Base-by-base conservation (phyloP, 2,797 vertebrate species). In the Acipenser ruthenus region DNA sequence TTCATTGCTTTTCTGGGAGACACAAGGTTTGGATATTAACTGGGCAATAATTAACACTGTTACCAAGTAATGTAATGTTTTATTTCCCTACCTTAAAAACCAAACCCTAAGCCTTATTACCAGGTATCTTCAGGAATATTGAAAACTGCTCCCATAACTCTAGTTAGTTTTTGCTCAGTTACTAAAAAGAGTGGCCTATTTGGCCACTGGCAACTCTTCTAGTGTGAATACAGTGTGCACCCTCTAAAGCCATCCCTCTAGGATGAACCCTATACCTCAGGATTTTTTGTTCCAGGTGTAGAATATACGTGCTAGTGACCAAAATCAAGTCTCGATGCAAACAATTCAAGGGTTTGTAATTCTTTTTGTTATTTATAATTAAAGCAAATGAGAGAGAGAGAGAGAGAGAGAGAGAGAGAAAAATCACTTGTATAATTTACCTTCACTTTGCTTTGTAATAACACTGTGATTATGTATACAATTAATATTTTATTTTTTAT, bases 361-460 rank as follows among this genome's bases (percentile, higher is more conserved):
- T 78, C 68, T 18, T 18, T 37, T 37, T 37, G 23, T 37, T 37
- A 37, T 4, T 68, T 68, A 77, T 81, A 71, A 79, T 85, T 68
- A 77, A 80, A 79, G 69, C 70, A 59, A 72, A 71, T 67, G 71
- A 75, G 1, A 7, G 65, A 69, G 69, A 79, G 60, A 15, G 4
- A 62, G 13, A 48, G 71, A 78, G 71, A 75, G 71, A 75, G 65
- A 69, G 69, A 79, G 60, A 15, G 4, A 62, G 13, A 48, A 84
- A 84, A 79, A 83, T 37, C 77, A 66, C 23, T 37, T 37, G 2
- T 37, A 37, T 37, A 37, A 78, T 86, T 88, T 87, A 81, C 81
- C 78, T 89, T 87, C 79, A 84, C 84, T 79, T 87, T 81, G 78
- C 85, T 90, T 84, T 76, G 85, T 89, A 86, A 85, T 76, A 85